phyloP scores from a whole-genome alignment of 2,113 vertebrate genomes.

The Podilymbus podiceps region DNA sequence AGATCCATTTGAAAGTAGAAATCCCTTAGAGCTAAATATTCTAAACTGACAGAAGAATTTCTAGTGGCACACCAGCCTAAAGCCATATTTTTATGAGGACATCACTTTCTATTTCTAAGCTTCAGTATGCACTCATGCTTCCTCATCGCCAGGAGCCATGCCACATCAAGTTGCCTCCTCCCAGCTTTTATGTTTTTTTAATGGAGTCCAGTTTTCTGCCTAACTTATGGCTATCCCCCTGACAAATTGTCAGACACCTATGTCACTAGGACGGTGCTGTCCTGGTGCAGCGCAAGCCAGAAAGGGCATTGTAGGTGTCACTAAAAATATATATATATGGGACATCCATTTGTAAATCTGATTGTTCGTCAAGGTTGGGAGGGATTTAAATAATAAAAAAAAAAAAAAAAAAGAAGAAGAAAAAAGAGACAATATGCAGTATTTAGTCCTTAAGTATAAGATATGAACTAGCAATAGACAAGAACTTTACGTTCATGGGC shows the following conservation, averaged over 20 bases:
- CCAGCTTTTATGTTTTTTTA: constrained; percentile 77
- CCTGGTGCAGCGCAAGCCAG: not conserved
- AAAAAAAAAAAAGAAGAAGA: not conserved
- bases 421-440: not conserved
- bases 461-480: not conserved
- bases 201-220: constrained; percentile 74
- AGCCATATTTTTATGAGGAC: constrained; percentile 86
- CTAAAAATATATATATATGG: not conserved
- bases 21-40: constrained; percentile 82
- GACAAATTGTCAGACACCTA: constrained; percentile 71
- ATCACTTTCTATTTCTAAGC: constrained; percentile 86
- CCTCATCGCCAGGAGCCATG: constrained; percentile 75
- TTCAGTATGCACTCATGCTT: constrained; percentile 79
- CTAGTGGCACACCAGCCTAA: constrained; percentile 80
- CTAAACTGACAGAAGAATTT: constrained; percentile 85
- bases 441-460: not conserved
- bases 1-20: constrained; percentile 82
- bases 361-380: not conserved
- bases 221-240: constrained; percentile 72
- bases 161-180: constrained; percentile 78
- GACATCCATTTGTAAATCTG: not conserved
- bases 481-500: not conserved
- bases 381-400: not conserved
- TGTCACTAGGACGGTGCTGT: constrained; percentile 23
- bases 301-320: not conserved